Conservation (phyloP, 2,797 vertebrate species). For the Pangasius djambal region DNA sequence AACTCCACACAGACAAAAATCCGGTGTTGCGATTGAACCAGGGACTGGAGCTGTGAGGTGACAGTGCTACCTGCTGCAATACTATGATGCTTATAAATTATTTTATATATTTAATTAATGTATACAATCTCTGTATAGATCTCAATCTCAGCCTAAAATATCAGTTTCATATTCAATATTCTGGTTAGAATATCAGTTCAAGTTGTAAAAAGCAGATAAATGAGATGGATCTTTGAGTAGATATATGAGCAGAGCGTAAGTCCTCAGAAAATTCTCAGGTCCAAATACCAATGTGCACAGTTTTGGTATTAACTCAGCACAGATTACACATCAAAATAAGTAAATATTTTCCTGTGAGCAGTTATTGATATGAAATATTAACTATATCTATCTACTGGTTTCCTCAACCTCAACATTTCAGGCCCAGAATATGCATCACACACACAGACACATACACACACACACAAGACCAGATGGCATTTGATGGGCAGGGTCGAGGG, state of each 20-base stretch:
- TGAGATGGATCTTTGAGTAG: not conserved
- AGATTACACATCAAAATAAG: not conserved
- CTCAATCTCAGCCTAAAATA: not conserved
- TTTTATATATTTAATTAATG: not conserved
- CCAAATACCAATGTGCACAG: not conserved
- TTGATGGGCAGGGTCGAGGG: constrained; percentile 28
- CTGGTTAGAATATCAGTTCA: not conserved
- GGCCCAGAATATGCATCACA: not conserved
- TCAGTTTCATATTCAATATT: not conserved
- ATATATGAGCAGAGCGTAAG: not conserved
- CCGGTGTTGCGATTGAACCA: not conserved
- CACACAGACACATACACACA: constrained; percentile 2
- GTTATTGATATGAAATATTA: not conserved
- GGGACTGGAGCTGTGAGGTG: not conserved
- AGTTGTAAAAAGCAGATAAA: not conserved
- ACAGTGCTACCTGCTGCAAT: not conserved
- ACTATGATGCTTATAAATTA: not conserved
- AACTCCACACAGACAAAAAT: not conserved
- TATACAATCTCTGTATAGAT: too few species aligned
- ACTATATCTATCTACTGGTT: not conserved
- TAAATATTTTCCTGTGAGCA: not conserved
- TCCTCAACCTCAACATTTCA: not conserved
- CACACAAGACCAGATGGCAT: constrained; percentile 36
- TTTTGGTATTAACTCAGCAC: not conserved
- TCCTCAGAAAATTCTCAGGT: not conserved